Conservation (phyloP, 2,113 vertebrate genomes). For the Crypturellus undulatus region DNA sequence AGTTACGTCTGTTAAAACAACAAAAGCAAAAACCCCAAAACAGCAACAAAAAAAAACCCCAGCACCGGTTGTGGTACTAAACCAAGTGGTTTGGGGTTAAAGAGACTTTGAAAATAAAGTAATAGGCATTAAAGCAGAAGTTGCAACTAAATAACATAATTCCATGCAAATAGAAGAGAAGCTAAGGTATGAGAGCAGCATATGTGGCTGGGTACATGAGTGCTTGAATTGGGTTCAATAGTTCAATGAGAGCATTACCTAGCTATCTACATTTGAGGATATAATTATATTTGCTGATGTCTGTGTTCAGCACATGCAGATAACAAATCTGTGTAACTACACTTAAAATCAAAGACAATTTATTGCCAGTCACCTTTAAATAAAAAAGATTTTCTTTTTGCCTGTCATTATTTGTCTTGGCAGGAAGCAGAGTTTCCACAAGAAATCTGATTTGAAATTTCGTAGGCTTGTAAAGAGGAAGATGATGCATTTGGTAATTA, state of each 20-base stretch:
- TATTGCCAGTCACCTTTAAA: background rate
- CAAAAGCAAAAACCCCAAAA: too few relatives aligned
- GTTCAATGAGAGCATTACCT: constrained; percentile 27
- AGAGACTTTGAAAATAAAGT: background rate
- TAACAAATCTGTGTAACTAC: background rate
- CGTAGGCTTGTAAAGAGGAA: background rate
- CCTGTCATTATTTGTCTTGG: background rate
- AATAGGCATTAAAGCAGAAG: background rate
- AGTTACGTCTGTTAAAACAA: background rate
- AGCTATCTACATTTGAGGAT: background rate
- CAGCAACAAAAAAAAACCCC: background rate
- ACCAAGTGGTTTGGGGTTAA: background rate
- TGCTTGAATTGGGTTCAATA: background rate
- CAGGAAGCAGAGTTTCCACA: background rate
- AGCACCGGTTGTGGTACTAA: background rate
- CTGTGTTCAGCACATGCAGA: background rate
- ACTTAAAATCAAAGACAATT: background rate
- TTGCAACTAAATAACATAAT: background rate
- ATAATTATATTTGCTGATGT: background rate
- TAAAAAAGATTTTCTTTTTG: background rate
- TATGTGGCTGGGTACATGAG: background rate
- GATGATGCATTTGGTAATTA: background rate
- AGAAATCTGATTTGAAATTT: constrained; percentile 13
- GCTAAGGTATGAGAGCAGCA: background rate
- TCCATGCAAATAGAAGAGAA: background rate